Base-by-base conservation (phyloP, 2,888 invertebrate species). In the Oxytorus armatus region DNA sequence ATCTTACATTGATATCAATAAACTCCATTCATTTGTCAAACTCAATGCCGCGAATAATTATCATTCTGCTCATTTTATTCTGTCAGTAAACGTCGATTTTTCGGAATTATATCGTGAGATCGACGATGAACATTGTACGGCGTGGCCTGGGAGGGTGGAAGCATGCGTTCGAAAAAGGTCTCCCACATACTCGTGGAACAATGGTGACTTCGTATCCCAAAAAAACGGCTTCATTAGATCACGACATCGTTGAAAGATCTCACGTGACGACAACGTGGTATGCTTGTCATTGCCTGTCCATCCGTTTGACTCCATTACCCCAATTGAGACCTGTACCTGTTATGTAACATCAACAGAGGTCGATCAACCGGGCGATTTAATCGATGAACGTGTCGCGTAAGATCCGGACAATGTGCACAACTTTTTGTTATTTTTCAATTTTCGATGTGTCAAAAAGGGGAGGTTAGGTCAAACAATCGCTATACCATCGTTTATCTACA, bases 121-220 rank as follows among this genome's bases (percentile, higher is more conserved):
- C 55, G 77, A 77, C 65, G 55, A 77, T 51, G 61, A 49, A 51
- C 39, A 25, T 70, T 59, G 53, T 69, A 66, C 10, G 10, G 10
- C 3, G 49, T 7, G 53, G 42, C 23, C 2, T 3, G 29, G 5
- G 29, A 5, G 2, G 2, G 29, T 29, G 21, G 59, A 51, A 33
- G 14, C 73, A 75, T 73, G 42, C 36, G 57, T 16, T 79, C 70
- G 42, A 85, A 70, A 77, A 79, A 79, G 29, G 39, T 16, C 18
- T 16, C 44, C 36, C 14, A 25, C 72, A 53, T 21, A 69, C 25
- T 39, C 25, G 42, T 16, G 42, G 29, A 49, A 53, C 53, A 69
- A 69, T 69, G 55, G 68, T 69, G 53, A 39, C 21, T 47, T 47
- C 44, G 23, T 47, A 51, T 44, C 5, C 51, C 23, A 51, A 69